Base-by-base conservation (phyloP, 2,797 vertebrate species). In the Lepilemur septentrionalis region DNA sequence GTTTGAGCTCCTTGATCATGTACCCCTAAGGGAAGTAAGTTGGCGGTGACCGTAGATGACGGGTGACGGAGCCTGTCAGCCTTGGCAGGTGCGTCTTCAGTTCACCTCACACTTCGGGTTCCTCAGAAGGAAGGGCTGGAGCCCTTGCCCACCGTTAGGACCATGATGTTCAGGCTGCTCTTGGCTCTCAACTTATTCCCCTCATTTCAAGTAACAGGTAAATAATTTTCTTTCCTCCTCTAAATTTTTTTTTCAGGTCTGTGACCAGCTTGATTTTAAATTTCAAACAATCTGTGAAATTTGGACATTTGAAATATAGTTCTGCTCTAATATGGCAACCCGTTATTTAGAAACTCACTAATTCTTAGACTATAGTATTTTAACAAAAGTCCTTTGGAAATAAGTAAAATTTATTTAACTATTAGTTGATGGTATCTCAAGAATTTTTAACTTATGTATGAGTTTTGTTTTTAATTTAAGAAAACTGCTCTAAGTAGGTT, bases 141-240 rank as follows among this genome's bases (percentile, higher is more conserved):
- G 72, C 1, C 18, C 0, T 3, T 69, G 84, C 92, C 97, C 96
- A 92, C 95, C 96, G 1, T 78, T 67, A 96, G 75, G 83, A 94
- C 96, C 82, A 99, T 98, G 98, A 93, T 98, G 46, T 86, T 97
- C 89, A 88, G 95, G 97, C 97, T 98, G 95, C 90, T 98, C 95
- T 88, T 98, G 96, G 96, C 95, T 94, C 95, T 99, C 97, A 98
- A 93, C 97, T 97, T 98, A 97, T 97, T 98, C 95, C 98, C 97
- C 9, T 63, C 97, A 35, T 94, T 97, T 97, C 97, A 98, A 97
- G 95, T 94, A 94, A 96, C 97, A 99, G 99, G 99, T 99, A 99
- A 98, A 94, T 4, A 6, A 43, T 96, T 93, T 97, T 91, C 11
- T 87, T 84, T 94, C 48, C 72, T 97, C 52, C 76, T 78, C 2